Conservation (phyloP, 2,797 vertebrate genomes). For the Ambastaia sidthimunki region DNA sequence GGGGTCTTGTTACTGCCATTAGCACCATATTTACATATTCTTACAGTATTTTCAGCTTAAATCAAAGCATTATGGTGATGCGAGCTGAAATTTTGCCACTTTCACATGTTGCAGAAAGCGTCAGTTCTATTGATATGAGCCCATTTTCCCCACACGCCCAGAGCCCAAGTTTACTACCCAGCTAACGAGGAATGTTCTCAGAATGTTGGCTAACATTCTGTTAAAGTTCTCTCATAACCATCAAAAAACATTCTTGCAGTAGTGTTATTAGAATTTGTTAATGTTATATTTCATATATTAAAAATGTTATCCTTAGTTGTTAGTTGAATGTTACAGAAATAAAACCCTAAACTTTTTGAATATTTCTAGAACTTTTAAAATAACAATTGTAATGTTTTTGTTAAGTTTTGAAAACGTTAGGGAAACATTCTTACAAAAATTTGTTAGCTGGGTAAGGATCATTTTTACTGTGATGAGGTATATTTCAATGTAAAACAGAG, state of each 20-base stretch:
- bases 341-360: too few relatives aligned
- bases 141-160: neutral
- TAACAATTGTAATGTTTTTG: too few relatives aligned
- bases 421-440: too few relatives aligned
- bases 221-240: neutral
- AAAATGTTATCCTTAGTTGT: too few relatives aligned
- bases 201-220: slow-evolving; percentile 23
- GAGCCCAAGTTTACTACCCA: neutral
- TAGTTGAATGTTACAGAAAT: too few relatives aligned
- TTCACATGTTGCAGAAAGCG: neutral
- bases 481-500: neutral
- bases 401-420: too few relatives aligned
- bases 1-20: slow-evolving; percentile 1
- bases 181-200: slow-evolving; percentile 26
- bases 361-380: too few relatives aligned
- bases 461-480: neutral
- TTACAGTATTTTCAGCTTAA: neutral
- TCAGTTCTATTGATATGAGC: neutral
- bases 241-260: too few relatives aligned
- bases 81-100: neutral
- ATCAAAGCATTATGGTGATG: neutral
- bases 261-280: too few relatives aligned
- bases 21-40: slow-evolving; percentile 25
- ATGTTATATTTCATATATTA: too few relatives aligned
- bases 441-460: too few relatives aligned